Conservation (phyloP, 2,113 vertebrate species). For the Prochilodus magdalenae region DNA sequence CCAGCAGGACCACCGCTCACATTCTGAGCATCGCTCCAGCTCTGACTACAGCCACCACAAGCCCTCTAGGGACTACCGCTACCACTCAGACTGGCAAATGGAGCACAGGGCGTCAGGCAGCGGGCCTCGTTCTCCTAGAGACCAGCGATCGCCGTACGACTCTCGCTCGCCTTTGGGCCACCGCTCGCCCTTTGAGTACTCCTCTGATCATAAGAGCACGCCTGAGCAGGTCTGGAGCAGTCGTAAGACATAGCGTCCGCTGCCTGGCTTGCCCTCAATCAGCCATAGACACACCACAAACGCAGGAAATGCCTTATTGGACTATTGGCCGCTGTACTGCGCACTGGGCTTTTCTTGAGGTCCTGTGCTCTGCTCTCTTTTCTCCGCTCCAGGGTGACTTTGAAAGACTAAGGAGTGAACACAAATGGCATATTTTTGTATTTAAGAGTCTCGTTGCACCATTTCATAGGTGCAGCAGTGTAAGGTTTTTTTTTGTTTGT, state of each 20-base stretch:
- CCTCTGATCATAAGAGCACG: slow-evolving; percentile 93
- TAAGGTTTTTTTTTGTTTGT: slow-evolving; percentile 61
- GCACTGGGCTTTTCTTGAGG: slow-evolving; percentile 82
- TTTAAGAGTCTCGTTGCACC: slow-evolving; percentile 93
- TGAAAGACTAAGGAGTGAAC: slow-evolving; percentile 49
- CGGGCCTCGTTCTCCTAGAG: slow-evolving; percentile 88
- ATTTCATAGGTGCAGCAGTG: slow-evolving; percentile 83
- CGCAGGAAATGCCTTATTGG: slow-evolving; percentile 97
- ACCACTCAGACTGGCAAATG: slow-evolving; percentile 95
- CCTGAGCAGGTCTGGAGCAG: slow-evolving; percentile 96
- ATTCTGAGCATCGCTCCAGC: slow-evolving; percentile 80
- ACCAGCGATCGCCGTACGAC: slow-evolving; percentile 92
- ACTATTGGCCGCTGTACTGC: slow-evolving; percentile 85
- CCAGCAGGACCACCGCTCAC: slow-evolving; percentile 83
- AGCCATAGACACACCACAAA: slow-evolving; percentile 91
- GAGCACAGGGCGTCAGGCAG: slow-evolving; percentile 89
- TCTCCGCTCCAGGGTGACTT: slow-evolving; percentile 72
- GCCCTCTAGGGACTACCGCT: slow-evolving; percentile 88
- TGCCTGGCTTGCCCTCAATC: slow-evolving; percentile 70
- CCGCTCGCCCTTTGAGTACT: slow-evolving; percentile 94
- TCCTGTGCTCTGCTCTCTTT: slow-evolving; percentile 84
- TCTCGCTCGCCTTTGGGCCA: slow-evolving; percentile 87
- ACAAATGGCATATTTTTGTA: slow-evolving; percentile 93
- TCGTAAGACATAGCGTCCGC: slow-evolving; percentile 93
- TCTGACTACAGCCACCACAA: slow-evolving; percentile 86